These are phyloP conservation scores for Maccullochella peelii DNA, from an alignment of 2,113 vertebrate species.

Conservation along the genomic window DNA sequence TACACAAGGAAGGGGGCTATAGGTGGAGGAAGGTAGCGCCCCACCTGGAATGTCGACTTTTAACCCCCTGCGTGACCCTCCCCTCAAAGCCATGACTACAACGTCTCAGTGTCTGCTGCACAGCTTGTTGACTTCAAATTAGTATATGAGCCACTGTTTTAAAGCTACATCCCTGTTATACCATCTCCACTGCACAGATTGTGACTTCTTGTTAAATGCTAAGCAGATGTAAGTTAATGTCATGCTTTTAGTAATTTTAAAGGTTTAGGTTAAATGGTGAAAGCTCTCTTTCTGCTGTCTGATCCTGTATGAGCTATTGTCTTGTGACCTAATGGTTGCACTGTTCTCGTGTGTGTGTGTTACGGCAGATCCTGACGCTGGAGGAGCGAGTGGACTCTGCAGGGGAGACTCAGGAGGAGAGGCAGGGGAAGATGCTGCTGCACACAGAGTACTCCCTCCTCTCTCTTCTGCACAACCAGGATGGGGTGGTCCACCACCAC, in stretches of 20 bases:
- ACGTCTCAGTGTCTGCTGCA: slow-evolving; percentile 47
- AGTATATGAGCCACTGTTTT: slow-evolving; percentile 14
- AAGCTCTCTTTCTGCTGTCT: neutral
- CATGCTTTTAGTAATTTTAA: slow-evolving; percentile 9
- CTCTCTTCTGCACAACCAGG: slow-evolving; percentile 96
- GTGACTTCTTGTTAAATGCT: neutral
- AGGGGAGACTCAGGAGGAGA: slow-evolving; percentile 95
- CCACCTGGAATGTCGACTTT: slow-evolving; percentile 70
- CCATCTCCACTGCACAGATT: neutral
- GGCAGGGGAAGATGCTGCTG: slow-evolving; percentile 98
- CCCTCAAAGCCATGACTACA: slow-evolving; percentile 30
- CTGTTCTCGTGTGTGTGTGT: slow-evolving; percentile 17
- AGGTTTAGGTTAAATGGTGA: slow-evolving; percentile 15
- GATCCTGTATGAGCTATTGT: neutral
- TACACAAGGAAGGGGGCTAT: slow-evolving; percentile 18
- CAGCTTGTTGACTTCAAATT: slow-evolving; percentile 46
- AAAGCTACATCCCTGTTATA: neutral
- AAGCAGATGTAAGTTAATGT: slow-evolving; percentile 4
- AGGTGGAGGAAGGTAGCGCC: slow-evolving; percentile 30
- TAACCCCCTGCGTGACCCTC: slow-evolving; percentile 51
- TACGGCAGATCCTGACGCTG: slow-evolving; percentile 92
- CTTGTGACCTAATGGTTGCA: slow-evolving; percentile 53
- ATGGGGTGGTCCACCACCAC: slow-evolving; percentile 97
- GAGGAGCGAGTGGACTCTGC: slow-evolving; percentile 93
- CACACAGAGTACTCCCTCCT: slow-evolving; percentile 97